Evolutionary conservation across 2,888 invertebrate genomes (phyloP), one percentile per base, ranked within the genome.

Genomic region (Anthophora plumipes): DNA sequence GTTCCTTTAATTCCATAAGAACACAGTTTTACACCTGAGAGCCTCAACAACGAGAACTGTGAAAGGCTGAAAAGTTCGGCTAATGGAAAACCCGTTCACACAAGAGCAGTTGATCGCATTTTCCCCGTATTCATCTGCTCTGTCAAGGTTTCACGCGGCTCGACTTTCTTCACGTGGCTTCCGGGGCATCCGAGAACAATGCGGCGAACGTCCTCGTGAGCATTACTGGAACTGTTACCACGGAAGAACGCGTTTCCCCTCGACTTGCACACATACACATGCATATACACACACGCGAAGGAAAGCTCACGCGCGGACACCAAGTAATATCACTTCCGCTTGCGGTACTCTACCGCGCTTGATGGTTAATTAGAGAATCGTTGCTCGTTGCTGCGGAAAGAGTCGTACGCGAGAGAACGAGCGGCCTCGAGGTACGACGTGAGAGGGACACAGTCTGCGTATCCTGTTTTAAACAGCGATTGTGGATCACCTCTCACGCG

Each of bases 261-360:
- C 63, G 76, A 78, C 77, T 57, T 79, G 79, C 67, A 52, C 73
- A 46, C 50, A 73, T 39, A 57, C 61, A 61, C 46, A 31, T 50
- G 60, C 66, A 52, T 64, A n/a, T n/a, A n/a, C n/a, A n/a, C n/a
- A n/a, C n/a, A 70, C 74, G 85, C 75, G 80, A 74, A 78, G 72
- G 70, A 79, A 79, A 81, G 73, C 79, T 55, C 74, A 71, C 59
- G 71, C 50, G 46, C 81, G 85, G 77, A 82, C 82, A 84, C 75
- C n/a, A n/a, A n/a, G n/a, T n/a, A 87, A 86, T 88, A 89, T 90
- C 85, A 85, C 88, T 91, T 91, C 91, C 91, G 91, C 86, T 91
- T 90, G 90, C 91, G 90, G 91, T 91, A 91, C 89, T 85, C 70
- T 55, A 41, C 67, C 81, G 78, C 82, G 68, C 84, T 80, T 81